These are phyloP conservation scores for Drepanosiphum platanoidis DNA, from an alignment of 2,888 invertebrate species.

Conservation along the genomic window DNA sequence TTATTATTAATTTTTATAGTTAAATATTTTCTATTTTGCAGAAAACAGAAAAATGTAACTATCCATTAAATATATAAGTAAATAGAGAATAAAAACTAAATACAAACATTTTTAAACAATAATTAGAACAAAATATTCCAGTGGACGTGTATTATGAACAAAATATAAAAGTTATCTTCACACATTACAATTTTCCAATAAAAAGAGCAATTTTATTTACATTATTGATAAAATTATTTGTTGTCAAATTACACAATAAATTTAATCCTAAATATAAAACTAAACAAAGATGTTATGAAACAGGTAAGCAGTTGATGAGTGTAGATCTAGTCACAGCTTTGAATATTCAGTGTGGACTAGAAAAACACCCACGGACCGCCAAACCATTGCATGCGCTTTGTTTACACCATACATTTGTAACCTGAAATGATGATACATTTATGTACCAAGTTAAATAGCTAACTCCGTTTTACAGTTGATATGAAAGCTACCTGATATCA, in stretches of 20 bases:
- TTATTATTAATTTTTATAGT: too few species aligned
- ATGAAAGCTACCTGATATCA: not conserved
- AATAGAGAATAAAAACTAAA: too few species aligned
- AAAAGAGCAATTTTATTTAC: not conserved
- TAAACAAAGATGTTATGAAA: not conserved
- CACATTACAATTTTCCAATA: not conserved
- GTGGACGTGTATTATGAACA: too few species aligned
- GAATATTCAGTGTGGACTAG: constrained; percentile 47
- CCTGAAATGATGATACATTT: not conserved
- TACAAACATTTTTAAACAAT: too few species aligned
- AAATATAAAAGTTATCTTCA: too few species aligned
- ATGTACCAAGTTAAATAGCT: too few species aligned
- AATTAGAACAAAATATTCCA: too few species aligned
- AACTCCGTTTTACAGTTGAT: not conserved
- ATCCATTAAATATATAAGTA: too few species aligned
- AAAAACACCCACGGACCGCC: constrained; percentile 60
- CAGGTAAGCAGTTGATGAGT: constrained; percentile 58
- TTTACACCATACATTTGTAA: not conserved
- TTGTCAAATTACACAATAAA: not conserved
- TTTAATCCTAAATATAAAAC: not conserved
- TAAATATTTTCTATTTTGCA: too few species aligned
- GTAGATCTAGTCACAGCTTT: constrained; percentile 61
- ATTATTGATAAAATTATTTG: not conserved
- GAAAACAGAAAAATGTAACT: too few species aligned
- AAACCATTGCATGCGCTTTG: constrained; percentile 30